Conservation (phyloP, 2,797 vertebrate species). For the Pelodytes ibericus region DNA sequence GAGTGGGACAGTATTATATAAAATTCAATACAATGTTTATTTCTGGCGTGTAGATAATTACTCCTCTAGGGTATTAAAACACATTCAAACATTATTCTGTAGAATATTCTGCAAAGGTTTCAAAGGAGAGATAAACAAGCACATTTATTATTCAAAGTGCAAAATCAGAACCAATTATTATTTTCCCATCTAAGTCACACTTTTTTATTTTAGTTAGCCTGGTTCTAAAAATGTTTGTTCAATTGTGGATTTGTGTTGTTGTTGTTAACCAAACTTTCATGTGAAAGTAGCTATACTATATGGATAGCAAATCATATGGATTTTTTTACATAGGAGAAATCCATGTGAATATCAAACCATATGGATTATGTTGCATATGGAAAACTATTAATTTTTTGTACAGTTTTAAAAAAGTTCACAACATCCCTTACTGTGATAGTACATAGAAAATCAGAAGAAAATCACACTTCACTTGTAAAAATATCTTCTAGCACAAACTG, state of each 20-base stretch:
- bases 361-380: too few species aligned
- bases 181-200: not conserved
- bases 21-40: not conserved
- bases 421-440: conserved; percentile 11
- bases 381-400: conserved; percentile 6
- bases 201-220: conserved; percentile 11
- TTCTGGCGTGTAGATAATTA: conserved; percentile 21
- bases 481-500: not conserved
- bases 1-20: conserved; percentile 4
- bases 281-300: not conserved
- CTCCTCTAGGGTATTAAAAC: not conserved
- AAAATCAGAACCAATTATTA: conserved; percentile 24
- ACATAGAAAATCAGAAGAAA: conserved; percentile 4
- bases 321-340: not conserved
- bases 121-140: conserved; percentile 5
- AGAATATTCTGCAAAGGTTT: conserved; percentile 15
- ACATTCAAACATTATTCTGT: not conserved
- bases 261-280: not conserved
- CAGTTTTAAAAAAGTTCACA: not conserved
- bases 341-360: too few species aligned
- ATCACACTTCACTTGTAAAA: conserved; percentile 31
- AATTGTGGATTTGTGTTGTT: not conserved
- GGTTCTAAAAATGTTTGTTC: conserved; percentile 16
- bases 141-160: conserved; percentile 23
- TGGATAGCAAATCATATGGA: not conserved